Base-by-base conservation (phyloP, 2,888 invertebrate species). In the Ectemnius cavifrons region DNA sequence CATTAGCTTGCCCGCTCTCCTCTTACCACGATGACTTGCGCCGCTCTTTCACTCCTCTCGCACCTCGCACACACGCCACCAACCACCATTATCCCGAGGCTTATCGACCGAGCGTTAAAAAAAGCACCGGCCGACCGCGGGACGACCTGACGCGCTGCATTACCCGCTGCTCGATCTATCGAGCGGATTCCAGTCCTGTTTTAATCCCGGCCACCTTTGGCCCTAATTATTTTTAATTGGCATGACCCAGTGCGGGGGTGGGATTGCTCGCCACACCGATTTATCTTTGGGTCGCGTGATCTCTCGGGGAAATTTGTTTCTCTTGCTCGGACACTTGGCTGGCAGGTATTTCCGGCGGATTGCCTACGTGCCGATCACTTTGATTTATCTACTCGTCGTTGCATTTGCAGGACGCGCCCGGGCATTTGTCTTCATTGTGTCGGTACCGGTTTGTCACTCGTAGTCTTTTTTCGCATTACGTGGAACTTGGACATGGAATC, bases 91-190 rank as follows among this genome's bases (percentile, higher is more conserved):
- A 6, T 37, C 52, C 16, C 52, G 52, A 52, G 52, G 52, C 52
- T 84, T 81, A 80, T 82, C 82, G 82, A 67, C 78, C 65, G 82
- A 75, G 75, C 61, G 56, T 52, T 77, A 68, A 75, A 75, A 78
- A 79, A 72, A 60, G 45, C 18, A 28, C 46, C 56, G 37, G 37
- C 37, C 37, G 37, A 37, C 37, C 37, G 37, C 37, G 37, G 37
- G 37, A 37, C 37, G 37, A 37, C 37, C 37, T 11, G 37, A 37
- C 37, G 37, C 37, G 52, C 52, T 52, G 74, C 20, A 46, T 82
- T 82, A 81, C 67, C 81, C 78, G 72, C 49, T 57, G 70, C 5
- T 52, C 52, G 37, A 37, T 37, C 37, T 8, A 8, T 61, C 4
- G 8, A 59, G 37, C 11, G 18, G n/a, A 37, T 61, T 62, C 45